Percentiles rank a stretch among this genome's conserved stretches.
Evolutionary conservation across 2,113 vertebrate species (phyloP).

Genomic region (Aldabrachelys gigantea): DNA sequence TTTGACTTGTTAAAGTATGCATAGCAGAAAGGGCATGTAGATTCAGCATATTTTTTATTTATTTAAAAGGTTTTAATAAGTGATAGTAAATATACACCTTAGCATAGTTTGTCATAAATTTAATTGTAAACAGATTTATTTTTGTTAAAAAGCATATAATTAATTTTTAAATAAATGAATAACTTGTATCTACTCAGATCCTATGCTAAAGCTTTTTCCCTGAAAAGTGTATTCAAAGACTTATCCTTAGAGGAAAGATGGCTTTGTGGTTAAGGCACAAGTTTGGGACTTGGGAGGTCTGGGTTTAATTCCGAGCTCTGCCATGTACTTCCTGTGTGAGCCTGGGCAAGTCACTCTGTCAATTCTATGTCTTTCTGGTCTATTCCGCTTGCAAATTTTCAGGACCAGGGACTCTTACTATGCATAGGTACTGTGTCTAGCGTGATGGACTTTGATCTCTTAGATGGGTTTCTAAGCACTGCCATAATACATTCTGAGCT

Average conservation of each 20-base stretch:
- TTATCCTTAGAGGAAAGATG: neutral
- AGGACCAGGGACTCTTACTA: neutral
- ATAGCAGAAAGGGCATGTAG: neutral
- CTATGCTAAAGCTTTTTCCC: neutral
- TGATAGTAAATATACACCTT: neutral
- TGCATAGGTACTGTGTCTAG: neutral
- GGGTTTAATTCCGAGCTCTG: neutral
- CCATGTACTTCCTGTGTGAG: neutral
- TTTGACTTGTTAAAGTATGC: neutral
- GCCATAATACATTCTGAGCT: neutral
- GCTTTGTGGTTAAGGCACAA: neutral
- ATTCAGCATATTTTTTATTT: neutral
- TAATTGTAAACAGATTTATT: neutral
- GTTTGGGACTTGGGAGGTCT: neutral
- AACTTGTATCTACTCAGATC: neutral
- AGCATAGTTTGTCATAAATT: neutral
- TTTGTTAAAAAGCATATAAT: neutral
- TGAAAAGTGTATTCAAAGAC: neutral
- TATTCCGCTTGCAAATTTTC: neutral
- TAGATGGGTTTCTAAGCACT: neutral
- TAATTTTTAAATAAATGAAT: neutral
- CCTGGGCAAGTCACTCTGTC: neutral
- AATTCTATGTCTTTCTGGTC: neutral
- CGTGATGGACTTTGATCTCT: neutral
- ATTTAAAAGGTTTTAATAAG: neutral